Percentiles rank a stretch among this genome's conserved stretches.
These are phyloP conservation scores for Eulithis prunata DNA, from an alignment of 2,888 invertebrate species.

Conservation along the genomic window DNA sequence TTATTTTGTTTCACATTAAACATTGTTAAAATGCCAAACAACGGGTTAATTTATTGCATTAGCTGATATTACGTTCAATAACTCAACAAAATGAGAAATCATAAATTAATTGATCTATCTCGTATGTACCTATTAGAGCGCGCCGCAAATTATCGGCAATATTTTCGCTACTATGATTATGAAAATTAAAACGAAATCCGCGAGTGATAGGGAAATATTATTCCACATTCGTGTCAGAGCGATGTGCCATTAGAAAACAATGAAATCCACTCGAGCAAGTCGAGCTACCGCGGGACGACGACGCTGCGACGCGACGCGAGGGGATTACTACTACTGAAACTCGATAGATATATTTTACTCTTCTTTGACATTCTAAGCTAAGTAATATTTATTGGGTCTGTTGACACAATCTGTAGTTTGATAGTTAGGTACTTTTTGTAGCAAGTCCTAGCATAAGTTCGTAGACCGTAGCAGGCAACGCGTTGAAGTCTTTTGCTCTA, in stretches of 20 bases:
- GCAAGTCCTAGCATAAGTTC: background rate
- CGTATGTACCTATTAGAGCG: slow-evolving; percentile 18
- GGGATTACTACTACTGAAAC: slow-evolving; percentile 23
- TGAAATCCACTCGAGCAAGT: slow-evolving; percentile 59
- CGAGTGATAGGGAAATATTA: slow-evolving; percentile 35
- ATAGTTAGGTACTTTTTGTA: background rate
- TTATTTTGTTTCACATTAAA: no score
- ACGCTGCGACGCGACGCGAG: slow-evolving; percentile 23
- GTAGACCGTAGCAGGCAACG: slow-evolving; percentile 1
- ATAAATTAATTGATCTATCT: slow-evolving; percentile 14
- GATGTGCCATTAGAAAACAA: slow-evolving; percentile 55
- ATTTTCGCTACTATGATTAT: slow-evolving; percentile 13
- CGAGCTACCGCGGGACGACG: slow-evolving; percentile 39
- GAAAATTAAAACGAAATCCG: slow-evolving; percentile 19
- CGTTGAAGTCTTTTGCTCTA: slow-evolving; percentile 7
- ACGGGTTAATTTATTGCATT: no score
- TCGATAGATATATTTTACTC: slow-evolving; percentile 5
- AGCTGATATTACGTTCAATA: no score
- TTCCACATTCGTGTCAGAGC: slow-evolving; percentile 31
- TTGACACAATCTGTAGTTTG: no score
- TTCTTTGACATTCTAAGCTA: no score
- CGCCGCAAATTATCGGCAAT: slow-evolving; percentile 25
- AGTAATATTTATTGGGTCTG: no score
- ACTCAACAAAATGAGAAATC: slow-evolving; percentile 1
- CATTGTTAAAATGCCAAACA: no score